Evolutionary conservation across 2,888 invertebrate species (phyloP).

Genomic region (Dynastes hyllus): DNA sequence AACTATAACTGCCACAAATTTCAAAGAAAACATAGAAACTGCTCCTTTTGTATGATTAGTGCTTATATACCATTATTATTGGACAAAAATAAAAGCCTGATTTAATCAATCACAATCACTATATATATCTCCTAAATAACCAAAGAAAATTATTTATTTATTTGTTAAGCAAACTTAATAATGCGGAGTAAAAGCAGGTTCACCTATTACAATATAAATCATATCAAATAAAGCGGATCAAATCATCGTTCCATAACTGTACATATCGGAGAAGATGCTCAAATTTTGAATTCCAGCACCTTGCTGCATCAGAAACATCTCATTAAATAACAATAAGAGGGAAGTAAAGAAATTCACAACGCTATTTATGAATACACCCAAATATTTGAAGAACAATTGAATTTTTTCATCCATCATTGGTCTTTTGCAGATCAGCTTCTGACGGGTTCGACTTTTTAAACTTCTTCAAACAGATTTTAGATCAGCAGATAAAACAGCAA

Average conservation of each 20-base stretch:
- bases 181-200: not conserved
- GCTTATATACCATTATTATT: not conserved
- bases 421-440: slow-evolving; percentile 4
- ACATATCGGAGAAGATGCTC: slow-evolving; percentile 49
- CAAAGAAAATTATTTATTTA: not conserved
- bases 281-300: slow-evolving; percentile 50
- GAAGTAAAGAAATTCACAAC: slow-evolving; percentile 41
- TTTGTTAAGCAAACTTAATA: not conserved
- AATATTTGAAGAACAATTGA: slow-evolving; percentile 38
- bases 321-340: slow-evolving; percentile 44
- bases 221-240: slow-evolving; percentile 26
- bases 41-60: slow-evolving; percentile 11
- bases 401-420: slow-evolving; percentile 47
- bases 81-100: not conserved
- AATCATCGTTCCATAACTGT: slow-evolving; percentile 47
- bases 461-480: too few species aligned
- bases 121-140: not conserved
- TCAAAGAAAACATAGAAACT: not conserved
- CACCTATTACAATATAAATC: slow-evolving; percentile 19
- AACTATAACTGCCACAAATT: not conserved
- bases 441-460: too few species aligned
- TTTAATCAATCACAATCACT: not conserved
- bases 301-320: slow-evolving; percentile 50
- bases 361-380: slow-evolving; percentile 44
- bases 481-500: too few species aligned